Evolutionary conservation across 2,113 vertebrate species (phyloP).

Genomic region (Anarhynchus alexandrinus): DNA sequence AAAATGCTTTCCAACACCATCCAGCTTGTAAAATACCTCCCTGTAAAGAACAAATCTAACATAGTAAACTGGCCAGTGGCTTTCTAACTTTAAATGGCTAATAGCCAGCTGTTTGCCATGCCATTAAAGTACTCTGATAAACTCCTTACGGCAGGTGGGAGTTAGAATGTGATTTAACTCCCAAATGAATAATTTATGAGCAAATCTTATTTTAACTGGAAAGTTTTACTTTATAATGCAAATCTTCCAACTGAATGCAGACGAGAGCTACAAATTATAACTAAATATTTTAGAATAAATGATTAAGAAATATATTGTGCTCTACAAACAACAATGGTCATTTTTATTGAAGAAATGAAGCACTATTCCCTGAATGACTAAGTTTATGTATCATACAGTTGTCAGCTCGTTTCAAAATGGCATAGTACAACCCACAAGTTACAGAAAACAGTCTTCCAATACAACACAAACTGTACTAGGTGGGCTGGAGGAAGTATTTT

Average conservation of each 20-base stretch:
- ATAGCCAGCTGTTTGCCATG: conserved; percentile 27
- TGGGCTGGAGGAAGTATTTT: not conserved
- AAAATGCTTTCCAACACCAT: conserved; percentile 26
- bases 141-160: conserved; percentile 28
- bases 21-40: conserved; percentile 37
- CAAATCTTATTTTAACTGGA: conserved; percentile 28
- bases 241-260: not conserved
- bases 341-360: not conserved
- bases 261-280: not conserved
- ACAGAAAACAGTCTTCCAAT: not conserved
- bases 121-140: conserved; percentile 32
- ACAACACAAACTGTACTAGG: not conserved
- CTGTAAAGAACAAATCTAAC: conserved; percentile 34
- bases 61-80: conserved; percentile 4
- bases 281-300: not conserved
- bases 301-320: not conserved
- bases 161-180: conserved; percentile 32
- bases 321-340: not conserved
- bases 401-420: not conserved
- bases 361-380: not conserved
- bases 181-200: conserved; percentile 52
- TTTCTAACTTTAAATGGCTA: conserved; percentile 12
- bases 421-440: not conserved
- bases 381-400: not conserved
- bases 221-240: conserved; percentile 4